Base-by-base conservation (phyloP, 30 jellyfish, hydroid and myxozoan genomes). In the Kudoa iwatai region DNA sequence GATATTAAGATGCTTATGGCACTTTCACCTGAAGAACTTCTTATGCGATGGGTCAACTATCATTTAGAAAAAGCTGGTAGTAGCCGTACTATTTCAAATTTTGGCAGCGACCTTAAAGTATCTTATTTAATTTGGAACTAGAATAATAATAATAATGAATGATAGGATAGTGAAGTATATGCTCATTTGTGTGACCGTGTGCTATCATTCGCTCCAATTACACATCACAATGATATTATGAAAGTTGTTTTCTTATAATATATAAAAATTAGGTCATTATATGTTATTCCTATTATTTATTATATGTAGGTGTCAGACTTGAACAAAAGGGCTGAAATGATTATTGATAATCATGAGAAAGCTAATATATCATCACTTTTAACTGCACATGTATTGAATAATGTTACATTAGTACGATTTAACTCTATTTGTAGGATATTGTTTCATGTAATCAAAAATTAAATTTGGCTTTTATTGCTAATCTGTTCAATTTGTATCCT, bases 381-480 rank as follows among this genome's bases (percentile, higher is more conserved):
- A 6, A 6, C 36, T 28, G 36, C 36, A 3, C n/a, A n/a, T n/a
- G n/a, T n/a, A n/a, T n/a, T n/a, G n/a, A n/a, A n/a, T n/a, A n/a
- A n/a, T n/a, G n/a, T n/a, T n/a, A n/a, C n/a, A n/a, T n/a, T n/a
- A n/a, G n/a, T n/a, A n/a, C n/a, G n/a, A n/a, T n/a, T n/a, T n/a
- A n/a, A n/a, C n/a, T n/a, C n/a, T n/a, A n/a, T n/a, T n/a, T n/a
- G n/a, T 25, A 81, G 89, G 99, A 81, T 30, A 81, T 81, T 15
- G 87, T 57, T 20, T 45, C 45, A 4, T 87, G 99, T n/a, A 81
- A 81, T 35, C 66, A 58, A 28, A 81, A 81, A 30, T 44, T 81
- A 74, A 81, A 81, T 44, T 38, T 81, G 66, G 99, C 89, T 32
- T 81, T 81, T 33, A 85, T 81, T 39, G 99, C 99, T 23, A 59